These are phyloP conservation scores for Camptogramma bilineatum DNA, from an alignment of 2,888 invertebrate species.

Conservation along the genomic window DNA sequence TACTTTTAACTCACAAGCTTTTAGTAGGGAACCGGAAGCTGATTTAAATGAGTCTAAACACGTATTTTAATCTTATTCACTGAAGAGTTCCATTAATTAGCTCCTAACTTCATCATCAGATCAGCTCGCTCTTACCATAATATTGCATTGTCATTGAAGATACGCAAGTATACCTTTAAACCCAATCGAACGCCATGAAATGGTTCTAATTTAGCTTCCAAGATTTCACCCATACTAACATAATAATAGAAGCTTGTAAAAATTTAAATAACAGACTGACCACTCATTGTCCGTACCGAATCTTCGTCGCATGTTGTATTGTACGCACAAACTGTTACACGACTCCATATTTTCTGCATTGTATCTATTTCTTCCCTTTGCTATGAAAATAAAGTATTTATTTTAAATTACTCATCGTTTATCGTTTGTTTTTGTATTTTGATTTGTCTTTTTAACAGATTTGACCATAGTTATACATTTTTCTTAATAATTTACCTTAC, in stretches of 20 bases:
- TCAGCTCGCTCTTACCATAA: too few relatives aligned
- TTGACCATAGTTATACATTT: background rate
- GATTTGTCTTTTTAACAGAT: background rate
- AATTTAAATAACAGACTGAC: conserved; percentile 54
- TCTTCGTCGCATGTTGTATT: conserved; percentile 69
- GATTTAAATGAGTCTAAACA: too few relatives aligned
- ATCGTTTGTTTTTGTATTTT: background rate
- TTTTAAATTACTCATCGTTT: background rate
- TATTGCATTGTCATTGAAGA: too few relatives aligned
- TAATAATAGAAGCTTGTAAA: background rate
- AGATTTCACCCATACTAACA: too few relatives aligned
- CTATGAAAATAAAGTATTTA: conserved; percentile 51
- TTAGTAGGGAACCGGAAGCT: too few relatives aligned
- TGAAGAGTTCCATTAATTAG: too few relatives aligned
- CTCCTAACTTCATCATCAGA: too few relatives aligned
- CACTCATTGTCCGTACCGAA: conserved; percentile 72
- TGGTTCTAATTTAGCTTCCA: too few relatives aligned
- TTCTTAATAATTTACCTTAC: conserved; percentile 67
- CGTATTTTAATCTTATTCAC: too few relatives aligned
- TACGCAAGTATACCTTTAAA: too few relatives aligned
- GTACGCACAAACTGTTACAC: conserved; percentile 75
- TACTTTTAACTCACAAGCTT: too few relatives aligned
- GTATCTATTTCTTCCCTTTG: conserved; percentile 80
- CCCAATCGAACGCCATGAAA: too few relatives aligned
- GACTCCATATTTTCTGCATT: conserved; percentile 80